A percentile compares a stretch with the other conserved stretches of the same genome.
Conservation (phyloP, 1,140 invertebrate genomes). For the Heliconius congener region DNA sequence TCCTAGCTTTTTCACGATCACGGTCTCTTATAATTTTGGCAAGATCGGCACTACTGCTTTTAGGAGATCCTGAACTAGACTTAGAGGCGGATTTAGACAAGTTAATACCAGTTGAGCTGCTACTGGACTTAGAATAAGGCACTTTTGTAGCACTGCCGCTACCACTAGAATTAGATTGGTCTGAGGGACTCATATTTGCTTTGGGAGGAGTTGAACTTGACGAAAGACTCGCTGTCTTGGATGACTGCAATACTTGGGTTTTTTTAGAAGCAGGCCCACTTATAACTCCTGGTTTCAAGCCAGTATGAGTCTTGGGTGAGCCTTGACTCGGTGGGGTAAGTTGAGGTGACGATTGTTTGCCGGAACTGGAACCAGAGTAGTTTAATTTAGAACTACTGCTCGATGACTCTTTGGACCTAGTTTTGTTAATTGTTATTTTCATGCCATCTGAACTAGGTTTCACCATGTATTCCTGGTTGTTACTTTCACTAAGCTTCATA, state of each 20-base stretch:
- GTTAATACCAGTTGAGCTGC: conserved; percentile 81
- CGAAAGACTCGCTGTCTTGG: conserved; percentile 74
- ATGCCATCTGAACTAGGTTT: conserved; percentile 92
- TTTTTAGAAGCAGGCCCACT: conserved; percentile 91
- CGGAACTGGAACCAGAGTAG: conserved; percentile 68
- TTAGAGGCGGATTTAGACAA: conserved; percentile 80
- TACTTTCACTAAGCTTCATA: conserved; percentile 83
- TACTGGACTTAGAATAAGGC: conserved; percentile 82
- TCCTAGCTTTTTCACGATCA: conserved; percentile 72
- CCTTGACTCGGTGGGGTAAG: conserved; percentile 82
- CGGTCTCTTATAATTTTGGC: conserved; percentile 76
- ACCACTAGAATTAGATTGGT: conserved; percentile 57
- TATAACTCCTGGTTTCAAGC: conserved; percentile 91
- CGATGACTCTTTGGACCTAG: conserved; percentile 85
- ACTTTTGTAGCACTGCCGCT: conserved; percentile 74
- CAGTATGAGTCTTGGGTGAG: conserved; percentile 90
- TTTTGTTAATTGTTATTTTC: conserved; percentile 95
- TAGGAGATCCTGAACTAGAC: conserved; percentile 77
- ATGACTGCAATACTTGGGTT: conserved; percentile 82
- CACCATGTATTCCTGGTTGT: conserved; percentile 92
- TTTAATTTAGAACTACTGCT: conserved; percentile 75
- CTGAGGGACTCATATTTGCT: conserved; percentile 67
- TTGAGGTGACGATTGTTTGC: conserved; percentile 76
- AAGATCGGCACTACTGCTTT: conserved; percentile 74
- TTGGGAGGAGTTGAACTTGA: conserved; percentile 69